A percentile compares a stretch with the other conserved stretches of the same genome.
Evolutionary conservation across 1,140 invertebrate genomes (phyloP).

Genomic region (Brachionus rotundiformis): DNA sequence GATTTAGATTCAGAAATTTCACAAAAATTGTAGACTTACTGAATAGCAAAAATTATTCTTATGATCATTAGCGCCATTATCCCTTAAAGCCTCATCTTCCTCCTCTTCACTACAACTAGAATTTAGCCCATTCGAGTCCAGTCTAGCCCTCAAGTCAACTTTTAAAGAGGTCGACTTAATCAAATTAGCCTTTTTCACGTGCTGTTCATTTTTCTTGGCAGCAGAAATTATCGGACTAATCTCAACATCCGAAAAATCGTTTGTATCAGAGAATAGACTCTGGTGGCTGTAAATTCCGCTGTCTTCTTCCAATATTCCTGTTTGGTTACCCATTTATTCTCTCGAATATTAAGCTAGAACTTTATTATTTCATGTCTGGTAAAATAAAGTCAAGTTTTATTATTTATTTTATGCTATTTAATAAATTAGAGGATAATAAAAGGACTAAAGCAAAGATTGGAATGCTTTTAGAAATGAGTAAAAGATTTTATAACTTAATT

Average conservation of each 20-base stretch:
- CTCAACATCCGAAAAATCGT: not conserved
- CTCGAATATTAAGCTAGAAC: not conserved
- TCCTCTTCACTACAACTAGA: slow-evolving; percentile 3
- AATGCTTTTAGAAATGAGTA: not conserved
- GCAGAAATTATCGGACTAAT: not conserved
- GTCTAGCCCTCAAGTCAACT: not conserved
- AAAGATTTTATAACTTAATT: not conserved
- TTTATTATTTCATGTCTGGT: not conserved
- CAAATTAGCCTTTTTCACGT: not conserved
- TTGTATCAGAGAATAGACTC: not conserved
- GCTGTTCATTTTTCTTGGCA: not conserved
- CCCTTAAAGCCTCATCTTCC: not conserved
- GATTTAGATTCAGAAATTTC: not conserved
- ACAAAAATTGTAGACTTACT: slow-evolving; percentile 17
- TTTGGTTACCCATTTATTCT: slow-evolving; percentile 12
- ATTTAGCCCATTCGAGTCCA: slow-evolving; percentile 1
- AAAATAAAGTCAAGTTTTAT: not conserved
- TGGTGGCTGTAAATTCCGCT: not conserved
- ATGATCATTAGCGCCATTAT: not conserved
- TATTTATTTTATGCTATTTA: too few species aligned
- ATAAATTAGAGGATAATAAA: not conserved
- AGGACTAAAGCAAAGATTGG: not conserved
- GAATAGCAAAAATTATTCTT: slow-evolving; percentile 24
- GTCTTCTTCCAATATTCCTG: not conserved
- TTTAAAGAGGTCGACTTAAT: not conserved